Percentiles rank a stretch among this genome's conserved stretches.
Evolutionary conservation across 2,797 vertebrate species (phyloP).

Genomic region (Lemur catta): DNA sequence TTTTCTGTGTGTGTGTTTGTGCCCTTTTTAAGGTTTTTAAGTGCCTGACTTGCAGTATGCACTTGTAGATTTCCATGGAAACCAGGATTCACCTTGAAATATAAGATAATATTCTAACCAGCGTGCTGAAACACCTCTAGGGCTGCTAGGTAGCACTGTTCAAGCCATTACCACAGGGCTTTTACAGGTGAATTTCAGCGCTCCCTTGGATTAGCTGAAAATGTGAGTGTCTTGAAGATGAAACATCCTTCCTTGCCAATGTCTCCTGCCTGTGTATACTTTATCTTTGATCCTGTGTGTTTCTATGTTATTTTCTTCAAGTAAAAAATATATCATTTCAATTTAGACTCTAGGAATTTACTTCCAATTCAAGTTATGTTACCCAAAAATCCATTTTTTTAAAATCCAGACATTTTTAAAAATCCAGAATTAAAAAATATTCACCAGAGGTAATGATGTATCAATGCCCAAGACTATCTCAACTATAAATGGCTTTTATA

Average conservation of each 20-base stretch:
- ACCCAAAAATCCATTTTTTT: constrained; percentile 3
- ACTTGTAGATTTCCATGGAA: constrained; percentile 55
- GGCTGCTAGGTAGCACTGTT: neutral
- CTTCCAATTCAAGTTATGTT: constrained; percentile 11
- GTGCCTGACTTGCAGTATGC: constrained; percentile 6
- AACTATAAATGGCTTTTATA: constrained; percentile 1
- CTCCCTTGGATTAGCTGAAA: neutral
- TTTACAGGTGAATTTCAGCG: constrained; percentile 7
- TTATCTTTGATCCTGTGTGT: constrained; percentile 16
- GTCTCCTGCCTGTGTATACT: neutral
- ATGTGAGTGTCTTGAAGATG: constrained; percentile 11
- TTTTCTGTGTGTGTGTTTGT: too few species aligned
- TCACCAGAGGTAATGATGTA: neutral
- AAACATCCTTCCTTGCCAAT: constrained; percentile 13
- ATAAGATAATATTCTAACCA: constrained; percentile 34
- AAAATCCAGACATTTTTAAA: constrained; percentile 18
- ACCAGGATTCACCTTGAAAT: constrained; percentile 53
- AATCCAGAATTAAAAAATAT: neutral
- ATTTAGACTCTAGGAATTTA: constrained; percentile 31
- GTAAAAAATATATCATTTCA: neutral
- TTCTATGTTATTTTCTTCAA: constrained; percentile 6
- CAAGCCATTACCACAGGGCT: neutral
- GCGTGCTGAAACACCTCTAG: neutral
- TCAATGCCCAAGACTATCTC: neutral
- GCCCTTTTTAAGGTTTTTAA: neutral